Percentiles rank a stretch among this genome's conserved stretches.
Evolutionary conservation across 2,888 invertebrate species (phyloP).

Genomic region (Arge pagana): DNA sequence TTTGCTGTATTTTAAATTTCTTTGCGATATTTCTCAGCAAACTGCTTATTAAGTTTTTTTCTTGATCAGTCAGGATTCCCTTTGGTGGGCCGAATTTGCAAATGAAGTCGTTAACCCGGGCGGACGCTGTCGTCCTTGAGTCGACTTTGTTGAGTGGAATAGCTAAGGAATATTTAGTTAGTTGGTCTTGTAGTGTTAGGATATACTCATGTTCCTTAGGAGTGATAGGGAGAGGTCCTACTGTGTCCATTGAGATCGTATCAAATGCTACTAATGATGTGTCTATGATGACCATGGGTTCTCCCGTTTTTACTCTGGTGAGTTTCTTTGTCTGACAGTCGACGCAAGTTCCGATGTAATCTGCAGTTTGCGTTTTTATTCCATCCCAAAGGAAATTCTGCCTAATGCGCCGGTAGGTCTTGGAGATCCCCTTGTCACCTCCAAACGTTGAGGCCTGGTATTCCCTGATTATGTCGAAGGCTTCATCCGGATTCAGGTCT

Average conservation of each 20-base stretch:
- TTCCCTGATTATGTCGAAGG: slow-evolving; percentile 21
- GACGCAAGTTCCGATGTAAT: slow-evolving; percentile 21
- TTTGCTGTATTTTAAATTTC: slow-evolving; percentile 29
- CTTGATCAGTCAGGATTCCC: slow-evolving; percentile 33
- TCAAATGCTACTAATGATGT: slow-evolving; percentile 27
- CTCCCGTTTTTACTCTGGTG: slow-evolving; percentile 23
- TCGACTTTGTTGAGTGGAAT: slow-evolving; percentile 24
- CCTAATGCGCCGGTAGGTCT: slow-evolving; percentile 28
- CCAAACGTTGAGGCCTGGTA: slow-evolving; percentile 23
- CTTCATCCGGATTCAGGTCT: background rate
- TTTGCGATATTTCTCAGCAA: slow-evolving; percentile 29
- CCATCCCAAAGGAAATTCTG: slow-evolving; percentile 26
- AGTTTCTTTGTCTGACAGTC: slow-evolving; percentile 30
- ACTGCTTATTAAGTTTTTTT: slow-evolving; percentile 30
- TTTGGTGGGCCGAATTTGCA: slow-evolving; percentile 30
- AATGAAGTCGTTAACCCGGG: slow-evolving; percentile 30
- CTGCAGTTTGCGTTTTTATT: slow-evolving; percentile 26
- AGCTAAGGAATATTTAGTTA: slow-evolving; percentile 26
- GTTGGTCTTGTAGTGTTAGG: slow-evolving; percentile 27
- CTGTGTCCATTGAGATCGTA: slow-evolving; percentile 27
- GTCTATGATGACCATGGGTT: slow-evolving; percentile 29
- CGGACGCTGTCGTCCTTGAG: slow-evolving; percentile 30
- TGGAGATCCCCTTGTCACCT: slow-evolving; percentile 24
- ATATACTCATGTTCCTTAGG: slow-evolving; percentile 30
- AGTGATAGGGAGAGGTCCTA: slow-evolving; percentile 30